A percentile compares a stretch with the other conserved stretches of the same genome.
Evolutionary conservation across 2,113 vertebrate species (phyloP).

Genomic region (Budorcas taxicolor): DNA sequence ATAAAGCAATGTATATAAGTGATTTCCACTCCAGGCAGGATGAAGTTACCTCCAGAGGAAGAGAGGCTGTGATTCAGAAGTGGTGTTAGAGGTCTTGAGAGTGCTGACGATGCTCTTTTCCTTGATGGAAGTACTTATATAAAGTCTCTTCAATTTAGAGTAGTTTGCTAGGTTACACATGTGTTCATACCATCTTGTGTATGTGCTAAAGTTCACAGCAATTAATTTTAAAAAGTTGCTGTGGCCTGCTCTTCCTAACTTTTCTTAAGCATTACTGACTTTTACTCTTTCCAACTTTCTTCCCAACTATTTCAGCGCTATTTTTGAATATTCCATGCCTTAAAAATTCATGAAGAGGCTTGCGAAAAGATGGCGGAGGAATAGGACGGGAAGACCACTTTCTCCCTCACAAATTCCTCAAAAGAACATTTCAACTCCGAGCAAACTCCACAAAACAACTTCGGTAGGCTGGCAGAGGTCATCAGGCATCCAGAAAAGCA

Average conservation of each 20-base stretch:
- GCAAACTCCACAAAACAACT: too few relatives aligned
- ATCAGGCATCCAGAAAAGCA: too few relatives aligned
- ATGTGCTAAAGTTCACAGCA: not conserved
- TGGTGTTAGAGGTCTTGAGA: fast-evolving
- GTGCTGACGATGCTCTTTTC: not conserved
- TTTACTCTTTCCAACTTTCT: not conserved
- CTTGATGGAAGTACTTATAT: not conserved
- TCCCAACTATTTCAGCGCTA: not conserved
- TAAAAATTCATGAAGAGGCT: not conserved
- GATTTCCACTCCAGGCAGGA: not conserved
- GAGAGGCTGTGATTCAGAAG: not conserved
- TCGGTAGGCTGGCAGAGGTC: too few relatives aligned
- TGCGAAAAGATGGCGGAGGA: too few relatives aligned
- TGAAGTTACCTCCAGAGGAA: fast-evolving
- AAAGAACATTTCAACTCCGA: too few relatives aligned
- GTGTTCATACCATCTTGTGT: not conserved
- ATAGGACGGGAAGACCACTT: too few relatives aligned
- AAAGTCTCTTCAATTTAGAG: not conserved
- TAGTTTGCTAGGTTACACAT: not conserved
- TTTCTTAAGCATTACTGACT: not conserved
- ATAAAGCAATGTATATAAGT: not conserved
- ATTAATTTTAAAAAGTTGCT: conserved; percentile 40
- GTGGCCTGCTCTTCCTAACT: not conserved
- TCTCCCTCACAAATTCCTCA: too few relatives aligned
- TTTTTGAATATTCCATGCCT: conserved; percentile 6